phyloP scores from a whole-genome alignment of 1,140 invertebrate species.

The Diploscapter pachys region DNA sequence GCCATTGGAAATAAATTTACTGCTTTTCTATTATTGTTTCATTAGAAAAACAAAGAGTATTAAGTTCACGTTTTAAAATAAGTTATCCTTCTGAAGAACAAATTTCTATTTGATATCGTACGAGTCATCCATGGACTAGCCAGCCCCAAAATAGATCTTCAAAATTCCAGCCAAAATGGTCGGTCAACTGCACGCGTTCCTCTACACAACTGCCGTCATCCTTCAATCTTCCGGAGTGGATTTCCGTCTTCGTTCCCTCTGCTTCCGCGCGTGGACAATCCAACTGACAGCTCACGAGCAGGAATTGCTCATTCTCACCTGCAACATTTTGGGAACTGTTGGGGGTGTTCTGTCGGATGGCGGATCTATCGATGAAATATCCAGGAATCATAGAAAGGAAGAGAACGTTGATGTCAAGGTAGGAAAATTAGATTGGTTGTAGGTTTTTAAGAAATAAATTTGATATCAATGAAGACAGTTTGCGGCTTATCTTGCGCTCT shows the following conservation, averaged over 20 bases:
- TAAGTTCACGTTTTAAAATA: too few species aligned
- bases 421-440: background rate
- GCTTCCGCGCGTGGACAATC: constrained; percentile 56
- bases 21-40: too few species aligned
- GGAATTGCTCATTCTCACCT: constrained; percentile 63
- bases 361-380: constrained; percentile 9
- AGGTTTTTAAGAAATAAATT: constrained; percentile 4
- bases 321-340: constrained; percentile 86
- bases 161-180: constrained; percentile 37
- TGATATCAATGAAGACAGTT: background rate
- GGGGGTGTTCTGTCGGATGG: constrained; percentile 70
- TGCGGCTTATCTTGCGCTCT: too few species aligned
- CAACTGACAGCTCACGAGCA: constrained; percentile 56
- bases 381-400: background rate
- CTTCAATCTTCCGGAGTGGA: constrained; percentile 48
- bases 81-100: too few species aligned
- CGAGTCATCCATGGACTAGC: too few species aligned
- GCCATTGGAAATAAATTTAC: too few species aligned
- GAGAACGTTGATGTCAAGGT: constrained; percentile 25
- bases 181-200: constrained; percentile 49
- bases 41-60: too few species aligned
- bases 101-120: too few species aligned
- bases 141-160: too few species aligned
- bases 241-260: constrained; percentile 46
- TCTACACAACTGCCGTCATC: constrained; percentile 49